phyloP scores from a whole-genome alignment of 2,113 vertebrate genomes.

The Tricholaema leucomelas region DNA sequence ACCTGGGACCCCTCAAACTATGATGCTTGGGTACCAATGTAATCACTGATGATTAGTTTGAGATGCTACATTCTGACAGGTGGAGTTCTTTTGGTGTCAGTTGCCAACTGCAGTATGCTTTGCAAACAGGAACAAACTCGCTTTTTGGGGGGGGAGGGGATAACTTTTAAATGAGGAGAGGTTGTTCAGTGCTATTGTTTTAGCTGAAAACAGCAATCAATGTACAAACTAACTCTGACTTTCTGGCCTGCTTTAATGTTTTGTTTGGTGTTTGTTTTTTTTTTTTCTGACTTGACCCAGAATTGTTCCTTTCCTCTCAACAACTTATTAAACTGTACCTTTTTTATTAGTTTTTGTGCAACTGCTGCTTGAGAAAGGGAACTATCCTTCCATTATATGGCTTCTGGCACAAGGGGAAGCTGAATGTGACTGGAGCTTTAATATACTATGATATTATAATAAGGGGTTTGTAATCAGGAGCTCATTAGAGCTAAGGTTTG shows the following conservation, averaged over 20 bases:
- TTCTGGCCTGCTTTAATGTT: not conserved
- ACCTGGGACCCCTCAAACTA: too few species aligned
- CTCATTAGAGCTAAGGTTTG: not conserved
- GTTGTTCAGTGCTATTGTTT: not conserved
- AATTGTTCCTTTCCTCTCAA: not conserved
- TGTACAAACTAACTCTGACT: not conserved
- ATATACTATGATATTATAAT: not conserved
- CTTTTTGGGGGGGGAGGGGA: not conserved
- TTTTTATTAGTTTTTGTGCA: not conserved
- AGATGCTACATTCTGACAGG: not conserved
- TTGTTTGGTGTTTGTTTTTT: not conserved
- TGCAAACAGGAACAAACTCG: not conserved
- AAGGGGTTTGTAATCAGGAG: not conserved
- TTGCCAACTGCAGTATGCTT: not conserved
- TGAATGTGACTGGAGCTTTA: not conserved
- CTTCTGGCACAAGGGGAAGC: not conserved
- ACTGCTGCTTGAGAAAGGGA: not conserved
- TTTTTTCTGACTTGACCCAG: not conserved
- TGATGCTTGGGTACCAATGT: not conserved
- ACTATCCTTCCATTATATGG: not conserved
- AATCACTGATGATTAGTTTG: not conserved
- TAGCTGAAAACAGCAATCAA: not conserved
- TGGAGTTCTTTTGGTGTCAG: not conserved
- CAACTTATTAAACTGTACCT: not conserved
- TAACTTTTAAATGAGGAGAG: not conserved